Base-by-base conservation (phyloP, 2,888 invertebrate genomes). In the Fabriciana adippe region DNA sequence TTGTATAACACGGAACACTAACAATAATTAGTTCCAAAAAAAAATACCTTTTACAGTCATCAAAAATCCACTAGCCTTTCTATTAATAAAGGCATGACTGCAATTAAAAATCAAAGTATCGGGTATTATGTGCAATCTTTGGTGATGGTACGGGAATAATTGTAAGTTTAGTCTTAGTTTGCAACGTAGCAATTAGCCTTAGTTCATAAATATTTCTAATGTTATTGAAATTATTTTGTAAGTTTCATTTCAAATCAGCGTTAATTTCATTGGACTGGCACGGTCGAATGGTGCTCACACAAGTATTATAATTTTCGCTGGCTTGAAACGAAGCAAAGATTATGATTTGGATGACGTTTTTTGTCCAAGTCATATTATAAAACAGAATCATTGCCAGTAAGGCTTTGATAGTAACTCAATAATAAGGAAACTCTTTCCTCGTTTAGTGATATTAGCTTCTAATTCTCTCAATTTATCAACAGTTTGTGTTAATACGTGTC, bases 41-140 rank as follows among this genome's bases (percentile, higher is more conserved):
- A 79, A 88, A 88, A 90, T 90, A 89, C 89, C 88, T 90, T 90
- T 89, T 88, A 86, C 90, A 91, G 90, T 92, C 92, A 82, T 77
- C 11, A 82, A 81, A 83, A 81, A 78, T 81, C 78, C 79, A 82
- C 80, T 80, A 74, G 84, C 88, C 89, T 83, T 81, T 68, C 68
- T 70, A 70, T 73, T 45, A 57, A 15, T 11, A 59, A 76, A 84
- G 91, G 92, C 87, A 84, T 87, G 92, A 92, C 93, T 92, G 90
- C 89, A 88, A 86, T 87, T 88, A 88, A 89, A 90, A 93, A 93
- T 92, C 93, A 93, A 93, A 94, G 93, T 94, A 94, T 96, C 95
- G 96, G 96, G 96, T 95, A 95, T 94, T 94, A 95, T 95, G 96
- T 96, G 96, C 96, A 96, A 96, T 96, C 95, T 91, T 94, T 95